Evolutionary conservation across 2,113 vertebrate species (phyloP), one percentile per base, ranked within the genome.

Genomic region (Malurus melanocephalus): DNA sequence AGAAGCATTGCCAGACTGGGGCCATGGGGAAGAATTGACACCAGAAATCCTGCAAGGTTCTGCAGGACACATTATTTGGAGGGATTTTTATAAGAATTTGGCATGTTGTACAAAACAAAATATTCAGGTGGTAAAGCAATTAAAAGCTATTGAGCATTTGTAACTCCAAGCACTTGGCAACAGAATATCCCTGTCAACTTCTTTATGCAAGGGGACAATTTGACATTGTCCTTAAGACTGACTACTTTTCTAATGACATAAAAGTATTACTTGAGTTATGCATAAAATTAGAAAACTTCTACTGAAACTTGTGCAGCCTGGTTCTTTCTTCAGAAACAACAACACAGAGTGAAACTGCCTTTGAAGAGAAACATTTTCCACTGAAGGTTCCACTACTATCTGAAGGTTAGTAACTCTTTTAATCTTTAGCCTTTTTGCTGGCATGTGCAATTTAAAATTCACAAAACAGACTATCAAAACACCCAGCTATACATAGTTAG

Each of bases 401-500:
- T 88, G 86, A 92, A 91, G 84, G 91, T 95, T 92, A 88, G 56
- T 30, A 89, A 80, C 40, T 76, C 93, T 89, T 86, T 86, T 93
- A 94, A 94, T 96, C 88, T 90, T 92, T 84, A 92, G 88, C 83
- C 74, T 79, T 90, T 93, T 79, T 88, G 80, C 88, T 88, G 77
- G 66, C 66, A 75, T 84, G 21, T 71, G 71, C 69, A 85, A 90
- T 95, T 92, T 89, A 81, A 93, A 93, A 95, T 95, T 68, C 86
- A 80, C 57, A 85, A 87, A 92, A 78, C 66, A 93, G 79, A 75
- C 69, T 77, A 89, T 72, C 89, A 94, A 94, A 93, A 88, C 59
- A 86, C 67, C 30, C 74, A 71, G 71, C 76, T 93, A 62, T n/a
- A 86, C 49, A 82, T n/a, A 88, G 78, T 21, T 14, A 59, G 71